Evolutionary conservation across 2,797 vertebrate genomes (phyloP).

Genomic region (Anguilla marmorata): DNA sequence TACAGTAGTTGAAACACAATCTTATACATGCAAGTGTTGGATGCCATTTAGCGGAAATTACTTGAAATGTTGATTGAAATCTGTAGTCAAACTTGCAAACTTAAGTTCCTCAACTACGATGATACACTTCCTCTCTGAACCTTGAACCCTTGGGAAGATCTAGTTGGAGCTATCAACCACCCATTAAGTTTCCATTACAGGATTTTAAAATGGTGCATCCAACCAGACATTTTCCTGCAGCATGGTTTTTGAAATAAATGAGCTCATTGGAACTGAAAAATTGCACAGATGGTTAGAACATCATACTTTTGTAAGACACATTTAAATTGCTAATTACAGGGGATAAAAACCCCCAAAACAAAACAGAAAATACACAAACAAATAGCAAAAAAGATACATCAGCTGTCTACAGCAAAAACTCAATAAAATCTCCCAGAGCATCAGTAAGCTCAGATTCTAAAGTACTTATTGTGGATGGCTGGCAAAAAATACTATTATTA

Average conservation of each 20-base stretch:
- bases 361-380: not conserved
- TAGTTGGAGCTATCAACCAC: not conserved
- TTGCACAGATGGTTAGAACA: not conserved
- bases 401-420: too few species aligned
- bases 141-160: not conserved
- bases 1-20: not conserved
- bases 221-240: constrained; percentile 6
- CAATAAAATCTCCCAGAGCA: too few species aligned
- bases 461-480: too few species aligned
- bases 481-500: too few species aligned
- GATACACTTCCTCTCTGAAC: not conserved
- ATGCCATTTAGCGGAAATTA: too few species aligned
- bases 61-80: too few species aligned
- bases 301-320: constrained; percentile 7
- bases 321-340: not conserved
- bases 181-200: not conserved
- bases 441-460: too few species aligned
- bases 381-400: too few species aligned
- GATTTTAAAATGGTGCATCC: constrained; percentile 6
- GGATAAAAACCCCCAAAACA: not conserved
- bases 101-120: not conserved
- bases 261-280: not conserved
- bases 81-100: not conserved
- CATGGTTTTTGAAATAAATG: not conserved
- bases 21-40: too few species aligned